A percentile compares a stretch with the other conserved stretches of the same genome.
Conservation (phyloP, 2,888 invertebrate species). For the Yponomeuta malinellus region DNA sequence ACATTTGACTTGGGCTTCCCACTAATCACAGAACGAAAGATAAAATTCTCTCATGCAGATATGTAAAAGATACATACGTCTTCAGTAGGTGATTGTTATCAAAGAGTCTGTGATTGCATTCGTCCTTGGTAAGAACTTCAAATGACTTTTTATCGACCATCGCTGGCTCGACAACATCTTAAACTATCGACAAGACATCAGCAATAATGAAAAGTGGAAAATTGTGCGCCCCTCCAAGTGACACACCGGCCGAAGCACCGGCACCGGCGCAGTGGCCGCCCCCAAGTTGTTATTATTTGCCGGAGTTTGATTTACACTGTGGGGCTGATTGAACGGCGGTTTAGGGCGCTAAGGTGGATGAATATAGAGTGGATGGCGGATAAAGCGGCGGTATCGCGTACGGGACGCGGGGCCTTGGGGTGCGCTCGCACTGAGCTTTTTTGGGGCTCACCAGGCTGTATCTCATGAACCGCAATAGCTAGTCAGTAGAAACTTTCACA, state of each 20-base stretch:
- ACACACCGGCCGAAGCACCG: not conserved
- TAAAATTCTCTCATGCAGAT: too few relatives aligned
- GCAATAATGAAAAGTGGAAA: not conserved
- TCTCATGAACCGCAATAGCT: too few relatives aligned
- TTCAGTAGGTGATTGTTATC: too few relatives aligned
- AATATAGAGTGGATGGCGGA: conserved; percentile 72
- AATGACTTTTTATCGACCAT: too few relatives aligned
- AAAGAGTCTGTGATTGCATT: too few relatives aligned
- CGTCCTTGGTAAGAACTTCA: too few relatives aligned
- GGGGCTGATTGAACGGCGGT: conserved; percentile 33
- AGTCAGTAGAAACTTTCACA: too few relatives aligned
- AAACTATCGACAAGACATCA: not conserved
- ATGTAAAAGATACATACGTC: too few relatives aligned
- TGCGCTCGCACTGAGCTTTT: not conserved
- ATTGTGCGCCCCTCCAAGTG: not conserved
- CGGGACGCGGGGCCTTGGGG: conserved; percentile 19
- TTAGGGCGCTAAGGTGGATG: conserved; percentile 73
- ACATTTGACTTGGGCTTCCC: too few relatives aligned
- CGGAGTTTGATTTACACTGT: conserved; percentile 10
- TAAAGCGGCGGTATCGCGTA: conserved; percentile 65
- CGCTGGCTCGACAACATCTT: not conserved
- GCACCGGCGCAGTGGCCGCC: not conserved
- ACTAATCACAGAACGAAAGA: not conserved
- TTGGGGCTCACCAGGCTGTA: too few relatives aligned
- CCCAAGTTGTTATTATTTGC: conserved; percentile 6